phyloP scores from a whole-genome alignment of 2,797 vertebrate species.

The Channallabes apus region DNA sequence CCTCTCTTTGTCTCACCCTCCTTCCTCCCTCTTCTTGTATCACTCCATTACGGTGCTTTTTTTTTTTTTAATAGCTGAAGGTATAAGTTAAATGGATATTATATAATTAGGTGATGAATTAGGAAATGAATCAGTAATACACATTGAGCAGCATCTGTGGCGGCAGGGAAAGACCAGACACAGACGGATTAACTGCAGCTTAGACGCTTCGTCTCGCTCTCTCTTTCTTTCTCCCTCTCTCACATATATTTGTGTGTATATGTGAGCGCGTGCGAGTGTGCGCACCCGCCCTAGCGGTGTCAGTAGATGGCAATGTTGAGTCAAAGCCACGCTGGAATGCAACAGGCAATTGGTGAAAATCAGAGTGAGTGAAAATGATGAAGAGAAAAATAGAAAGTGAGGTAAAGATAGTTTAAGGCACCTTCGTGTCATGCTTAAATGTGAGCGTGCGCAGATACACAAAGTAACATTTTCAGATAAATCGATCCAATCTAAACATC shows the following conservation, averaged over 20 bases:
- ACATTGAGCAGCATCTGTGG: constrained; percentile 67
- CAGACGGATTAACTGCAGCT: constrained; percentile 51
- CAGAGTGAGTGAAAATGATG: constrained; percentile 41
- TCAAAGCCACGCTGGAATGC: constrained; percentile 48
- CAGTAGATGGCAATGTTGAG: constrained; percentile 75
- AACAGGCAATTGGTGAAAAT: constrained; percentile 18
- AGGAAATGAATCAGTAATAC: constrained; percentile 67
- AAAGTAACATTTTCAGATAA: constrained; percentile 31
- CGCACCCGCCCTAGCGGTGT: background rate
- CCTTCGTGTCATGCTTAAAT: background rate
- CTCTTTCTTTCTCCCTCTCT: too few relatives aligned
- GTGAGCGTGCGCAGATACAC: constrained; percentile 14
- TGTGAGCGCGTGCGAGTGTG: constrained; percentile 20
- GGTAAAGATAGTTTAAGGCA: constrained; percentile 25
- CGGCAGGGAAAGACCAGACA: constrained; percentile 61
- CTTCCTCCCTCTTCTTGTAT: constrained; percentile 38
- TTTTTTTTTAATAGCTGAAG: constrained; percentile 25
- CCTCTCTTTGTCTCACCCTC: constrained; percentile 22
- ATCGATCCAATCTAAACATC: constrained; percentile 38
- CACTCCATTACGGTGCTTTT: constrained; percentile 26
- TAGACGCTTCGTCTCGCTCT: constrained; percentile 18
- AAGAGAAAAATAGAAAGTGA: constrained; percentile 20
- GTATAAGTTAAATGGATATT: constrained; percentile 38
- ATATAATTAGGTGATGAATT: constrained; percentile 69
- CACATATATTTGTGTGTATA: constrained; percentile 24